These are phyloP conservation scores for Diceros bicornis DNA, from an alignment of 2,797 vertebrate species.

Conservation along the genomic window DNA sequence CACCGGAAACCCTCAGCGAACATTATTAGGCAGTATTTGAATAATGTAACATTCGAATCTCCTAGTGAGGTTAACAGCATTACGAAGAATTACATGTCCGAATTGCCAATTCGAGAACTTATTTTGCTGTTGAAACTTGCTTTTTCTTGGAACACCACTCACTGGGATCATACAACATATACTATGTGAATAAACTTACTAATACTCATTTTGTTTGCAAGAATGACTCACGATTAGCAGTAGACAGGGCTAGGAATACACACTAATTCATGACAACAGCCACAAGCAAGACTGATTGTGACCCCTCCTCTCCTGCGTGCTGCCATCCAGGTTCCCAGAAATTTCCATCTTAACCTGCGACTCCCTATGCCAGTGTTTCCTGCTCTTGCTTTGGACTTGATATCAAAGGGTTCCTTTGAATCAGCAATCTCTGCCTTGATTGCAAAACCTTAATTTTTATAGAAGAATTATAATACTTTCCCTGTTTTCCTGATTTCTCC, in stretches of 20 bases:
- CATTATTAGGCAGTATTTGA: background rate
- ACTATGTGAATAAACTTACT: background rate
- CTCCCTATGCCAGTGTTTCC: background rate
- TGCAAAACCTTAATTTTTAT: background rate
- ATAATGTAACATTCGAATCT: background rate
- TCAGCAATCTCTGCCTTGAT: background rate
- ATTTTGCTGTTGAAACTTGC: background rate
- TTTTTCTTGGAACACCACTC: background rate
- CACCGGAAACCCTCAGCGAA: background rate
- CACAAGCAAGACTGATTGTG: background rate
- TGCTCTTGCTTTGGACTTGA: background rate
- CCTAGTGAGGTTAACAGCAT: background rate
- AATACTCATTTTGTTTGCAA: background rate
- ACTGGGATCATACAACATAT: background rate
- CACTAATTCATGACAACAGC: background rate
- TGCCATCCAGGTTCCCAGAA: background rate
- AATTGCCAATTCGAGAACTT: background rate
- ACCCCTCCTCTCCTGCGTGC: background rate
- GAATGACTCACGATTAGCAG: background rate
- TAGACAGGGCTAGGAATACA: background rate
- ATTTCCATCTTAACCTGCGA: background rate
- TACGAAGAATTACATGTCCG: background rate
- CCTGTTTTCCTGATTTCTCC: background rate
- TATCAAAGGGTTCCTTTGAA: background rate
- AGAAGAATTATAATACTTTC: background rate